phyloP scores from a whole-genome alignment of 2,888 invertebrate species.

The Thumatha senex region DNA sequence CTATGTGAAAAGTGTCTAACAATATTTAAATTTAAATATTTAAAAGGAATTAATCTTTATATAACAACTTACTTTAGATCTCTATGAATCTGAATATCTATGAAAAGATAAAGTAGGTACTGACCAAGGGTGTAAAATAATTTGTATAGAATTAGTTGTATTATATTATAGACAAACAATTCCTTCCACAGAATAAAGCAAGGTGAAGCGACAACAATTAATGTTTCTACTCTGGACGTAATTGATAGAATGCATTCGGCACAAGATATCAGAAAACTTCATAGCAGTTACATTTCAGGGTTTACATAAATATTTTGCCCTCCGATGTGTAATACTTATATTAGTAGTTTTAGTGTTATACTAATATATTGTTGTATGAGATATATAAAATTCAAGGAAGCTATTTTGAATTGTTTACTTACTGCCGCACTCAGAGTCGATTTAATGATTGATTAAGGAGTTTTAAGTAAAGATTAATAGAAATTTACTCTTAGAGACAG shows the following conservation, averaged over 20 bases:
- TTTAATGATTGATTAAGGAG: no score
- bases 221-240: background rate
- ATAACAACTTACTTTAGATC: no score
- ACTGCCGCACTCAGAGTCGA: no score
- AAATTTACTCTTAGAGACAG: no score
- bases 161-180: background rate
- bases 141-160: no score
- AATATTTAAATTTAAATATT: no score
- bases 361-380: background rate
- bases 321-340: background rate
- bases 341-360: conserved; percentile 11
- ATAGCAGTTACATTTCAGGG: conserved; percentile 42
- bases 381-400: background rate
- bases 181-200: background rate
- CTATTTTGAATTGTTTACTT: background rate
- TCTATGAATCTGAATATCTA: no score
- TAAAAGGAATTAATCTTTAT: no score
- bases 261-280: conserved; percentile 50
- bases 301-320: background rate
- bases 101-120: no score
- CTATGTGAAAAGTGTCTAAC: no score
- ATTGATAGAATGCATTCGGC: conserved; percentile 39
- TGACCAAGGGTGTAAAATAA: no score
- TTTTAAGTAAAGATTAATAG: no score
- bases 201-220: background rate